Conservation (phyloP, 2,888 invertebrate species). For the Nymphalis polychloros region DNA sequence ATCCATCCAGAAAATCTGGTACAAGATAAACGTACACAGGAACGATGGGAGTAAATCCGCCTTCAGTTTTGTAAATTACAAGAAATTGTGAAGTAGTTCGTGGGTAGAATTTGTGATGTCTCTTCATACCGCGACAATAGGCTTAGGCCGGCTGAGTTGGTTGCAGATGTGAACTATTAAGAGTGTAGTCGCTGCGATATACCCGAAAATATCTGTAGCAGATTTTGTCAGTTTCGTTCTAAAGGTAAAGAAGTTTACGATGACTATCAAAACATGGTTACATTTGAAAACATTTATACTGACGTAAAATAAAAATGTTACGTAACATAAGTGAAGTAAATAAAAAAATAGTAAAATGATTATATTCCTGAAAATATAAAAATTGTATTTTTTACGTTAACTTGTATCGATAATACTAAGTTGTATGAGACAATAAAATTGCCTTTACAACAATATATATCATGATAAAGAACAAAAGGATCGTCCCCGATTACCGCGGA, state of each 20-base stretch:
- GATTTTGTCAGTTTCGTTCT: not conserved
- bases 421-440: slow-evolving; percentile 32
- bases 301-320: no score
- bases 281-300: slow-evolving; percentile 4
- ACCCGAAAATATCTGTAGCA: slow-evolving; percentile 22
- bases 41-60: slow-evolving; percentile 70
- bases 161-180: slow-evolving; percentile 67
- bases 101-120: slow-evolving; percentile 72
- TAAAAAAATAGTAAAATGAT: no score
- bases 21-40: slow-evolving; percentile 64
- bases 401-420: slow-evolving; percentile 11
- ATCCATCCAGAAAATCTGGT: slow-evolving; percentile 34
- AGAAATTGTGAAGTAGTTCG: slow-evolving; percentile 75
- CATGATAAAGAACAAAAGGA: slow-evolving; percentile 70
- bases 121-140: slow-evolving; percentile 63
- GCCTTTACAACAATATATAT: slow-evolving; percentile 52
- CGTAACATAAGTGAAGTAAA: no score
- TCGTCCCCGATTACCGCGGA: slow-evolving; percentile 63
- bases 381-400: slow-evolving; percentile 17
- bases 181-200: slow-evolving; percentile 54
- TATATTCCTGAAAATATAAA: not conserved
- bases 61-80: slow-evolving; percentile 79
- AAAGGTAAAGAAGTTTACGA: not conserved
- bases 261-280: not conserved
- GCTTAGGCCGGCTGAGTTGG: slow-evolving; percentile 58